Evolutionary conservation across 2,113 vertebrate species (phyloP).

Genomic region (Balaeniceps rex): DNA sequence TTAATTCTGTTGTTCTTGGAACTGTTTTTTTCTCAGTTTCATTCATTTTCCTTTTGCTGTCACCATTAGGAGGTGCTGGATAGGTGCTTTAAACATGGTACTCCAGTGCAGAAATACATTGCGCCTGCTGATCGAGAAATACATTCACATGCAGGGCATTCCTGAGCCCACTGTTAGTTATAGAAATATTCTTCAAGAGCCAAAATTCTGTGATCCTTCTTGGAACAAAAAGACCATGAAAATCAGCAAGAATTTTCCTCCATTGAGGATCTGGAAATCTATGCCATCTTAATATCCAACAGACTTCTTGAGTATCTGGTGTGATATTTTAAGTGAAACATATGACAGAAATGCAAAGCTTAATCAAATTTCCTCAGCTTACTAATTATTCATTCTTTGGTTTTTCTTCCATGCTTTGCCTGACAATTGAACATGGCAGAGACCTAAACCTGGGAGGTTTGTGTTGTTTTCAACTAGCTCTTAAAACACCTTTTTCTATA

Average conservation of each 20-base stretch:
- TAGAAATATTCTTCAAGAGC: constrained; percentile 16
- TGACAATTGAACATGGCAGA: not conserved
- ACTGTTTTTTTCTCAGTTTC: not conserved
- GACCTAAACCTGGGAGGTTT: not conserved
- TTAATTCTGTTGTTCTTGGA: not conserved
- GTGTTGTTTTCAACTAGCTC: not conserved
- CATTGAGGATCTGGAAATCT: not conserved
- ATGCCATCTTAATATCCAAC: constrained; percentile 18
- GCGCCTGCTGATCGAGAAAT: not conserved
- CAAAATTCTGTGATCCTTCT: constrained; percentile 27
- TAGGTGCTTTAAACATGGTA: not conserved
- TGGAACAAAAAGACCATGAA: constrained; percentile 36
- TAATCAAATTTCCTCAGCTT: constrained; percentile 11
- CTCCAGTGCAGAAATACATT: not conserved
- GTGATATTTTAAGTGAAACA: constrained; percentile 18
- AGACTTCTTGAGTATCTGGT: not conserved
- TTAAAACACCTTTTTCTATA: not conserved
- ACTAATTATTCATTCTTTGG: constrained; percentile 33
- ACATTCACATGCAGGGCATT: not conserved
- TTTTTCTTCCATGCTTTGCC: not conserved
- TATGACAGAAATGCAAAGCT: constrained; percentile 35
- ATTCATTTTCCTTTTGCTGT: not conserved
- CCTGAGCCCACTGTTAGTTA: not conserved
- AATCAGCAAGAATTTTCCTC: constrained; percentile 18
- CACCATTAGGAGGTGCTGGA: constrained; percentile 8